A percentile compares a stretch with the other conserved stretches of the same genome.
These are phyloP conservation scores for Orchesella cincta DNA, from an alignment of 1,140 invertebrate species.

Conservation along the genomic window DNA sequence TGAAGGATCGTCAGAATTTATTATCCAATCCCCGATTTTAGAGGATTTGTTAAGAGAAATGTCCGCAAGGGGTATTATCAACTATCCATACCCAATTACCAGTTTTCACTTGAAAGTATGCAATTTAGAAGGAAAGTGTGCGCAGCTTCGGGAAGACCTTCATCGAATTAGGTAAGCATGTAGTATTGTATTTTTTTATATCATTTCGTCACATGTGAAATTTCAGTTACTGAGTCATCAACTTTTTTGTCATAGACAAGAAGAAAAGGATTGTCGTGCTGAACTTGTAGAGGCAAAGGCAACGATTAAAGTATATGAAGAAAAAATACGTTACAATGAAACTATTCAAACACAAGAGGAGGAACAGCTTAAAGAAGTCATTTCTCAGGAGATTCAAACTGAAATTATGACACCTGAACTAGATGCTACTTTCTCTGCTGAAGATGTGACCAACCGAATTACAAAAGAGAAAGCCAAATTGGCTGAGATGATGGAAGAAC, in stretches of 20 bases:
- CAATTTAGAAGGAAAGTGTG: constrained; percentile 63
- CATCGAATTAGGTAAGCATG: constrained; percentile 56
- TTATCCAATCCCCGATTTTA: constrained; percentile 57
- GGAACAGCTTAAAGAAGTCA: not conserved
- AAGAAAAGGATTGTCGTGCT: constrained; percentile 45
- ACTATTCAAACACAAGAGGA: not conserved
- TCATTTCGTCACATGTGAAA: too few species aligned
- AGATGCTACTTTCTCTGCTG: not conserved
- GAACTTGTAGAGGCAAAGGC: constrained; percentile 49
- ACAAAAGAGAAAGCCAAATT: not conserved
- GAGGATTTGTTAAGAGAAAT: constrained; percentile 66
- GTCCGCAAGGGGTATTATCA: constrained; percentile 68
- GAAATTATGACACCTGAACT: not conserved
- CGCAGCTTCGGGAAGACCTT: constrained; percentile 62
- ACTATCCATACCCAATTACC: constrained; percentile 76
- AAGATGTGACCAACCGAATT: not conserved
- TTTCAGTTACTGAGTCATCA: not conserved
- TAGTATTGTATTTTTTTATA: not conserved
- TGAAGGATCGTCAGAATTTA: constrained; percentile 60
- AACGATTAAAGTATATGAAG: constrained; percentile 47
- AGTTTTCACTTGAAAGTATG: constrained; percentile 68
- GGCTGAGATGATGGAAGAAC: not conserved
- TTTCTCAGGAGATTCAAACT: constrained; percentile 11
- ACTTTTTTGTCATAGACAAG: constrained; percentile 26
- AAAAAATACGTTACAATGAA: constrained; percentile 2